Evolutionary conservation across 2,888 invertebrate species (phyloP), one percentile per base, ranked within the genome.

Genomic region (Eupithecia abbreviata): DNA sequence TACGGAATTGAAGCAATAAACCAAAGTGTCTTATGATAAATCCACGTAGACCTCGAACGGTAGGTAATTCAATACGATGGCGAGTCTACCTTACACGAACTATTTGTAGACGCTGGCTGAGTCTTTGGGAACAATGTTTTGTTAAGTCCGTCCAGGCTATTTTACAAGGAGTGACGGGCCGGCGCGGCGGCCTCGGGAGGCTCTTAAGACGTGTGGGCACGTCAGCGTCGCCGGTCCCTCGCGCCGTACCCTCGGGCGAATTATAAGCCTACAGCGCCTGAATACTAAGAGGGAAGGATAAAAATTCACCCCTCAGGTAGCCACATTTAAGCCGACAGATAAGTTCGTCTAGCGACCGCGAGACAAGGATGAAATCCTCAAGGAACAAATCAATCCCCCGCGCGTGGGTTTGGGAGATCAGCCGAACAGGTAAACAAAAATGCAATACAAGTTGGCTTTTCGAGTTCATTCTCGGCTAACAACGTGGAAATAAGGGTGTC

Each of bases 281-380:
- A 93, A 93, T 93, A 93, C 92, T 92, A 93, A 93, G 88, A 87
- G 84, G 89, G 85, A 82, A 80, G 89, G 89, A 91, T 91, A 93
- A 92, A 93, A 92, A 90, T 91, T 90, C 90, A 89, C 90, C 90
- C 91, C 89, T 89, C 89, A 92, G 92, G 92, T 93, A 92, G 90
- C 89, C 89, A 85, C 87, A 86, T 84, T 87, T 93, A 93, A 93
- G 92, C 90, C 90, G 91, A 91, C 91, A 91, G 91, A 91, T 91
- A 92, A 90, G 85, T 90, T 89, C 82, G 87, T 86, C 86, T 87
- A 84, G 84, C 84, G 84, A 86, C 86, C 85, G 84, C 86, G 84
- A 87, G 88, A 88, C 89, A 87, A 85, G 89, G 85, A 88, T 86
- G 86, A 90, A 90, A 91, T 90, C 90, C 90, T 87, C 82, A 86